Evolutionary conservation across 2,797 vertebrate genomes (phyloP), one percentile per base, ranked within the genome.

Genomic region (Urosaurus nigricauda): DNA sequence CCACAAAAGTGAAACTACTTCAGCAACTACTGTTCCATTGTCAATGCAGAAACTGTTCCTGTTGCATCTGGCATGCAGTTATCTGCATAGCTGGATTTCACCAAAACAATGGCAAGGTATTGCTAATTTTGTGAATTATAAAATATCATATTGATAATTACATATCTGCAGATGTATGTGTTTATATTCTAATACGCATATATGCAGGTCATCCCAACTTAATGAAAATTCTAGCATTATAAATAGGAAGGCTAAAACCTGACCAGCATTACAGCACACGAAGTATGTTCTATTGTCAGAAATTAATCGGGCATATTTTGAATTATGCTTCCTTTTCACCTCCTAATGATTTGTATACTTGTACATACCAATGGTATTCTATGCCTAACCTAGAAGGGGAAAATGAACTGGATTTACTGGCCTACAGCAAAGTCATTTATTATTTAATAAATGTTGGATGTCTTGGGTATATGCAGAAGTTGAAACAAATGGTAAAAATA

Each of bases 401-500:
- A 87, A 47, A 29, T 29, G 12, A 81, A 43, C 37, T 87, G 2
- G 37, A 0, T 89, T 85, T 91, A 56, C 81, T 32, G 85, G 58
- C 19, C 37, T 87, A 29, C 2, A 32, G 5, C 24, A 79, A 74
- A 87, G 13, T 5, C 5, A 1, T 86, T 92, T 75, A 26, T 2
- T n/a, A 75, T 63, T 79, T 86, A 68, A 35, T 68, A 90, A 7
- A 26, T 21, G 73, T 68, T 19, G 13, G 17, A 0, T 65, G 89
- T 90, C 17, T 74, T 75, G 70, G 4, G 60, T 0, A 79, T 26
- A 60, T 2, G 1, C n/a, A 13, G 51, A 90, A 90, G n/a, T 89
- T 93, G 56, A 91, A 51, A 81, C 32, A 90, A 75, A 32, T 75
- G 90, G 26, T 63, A 85, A 65, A 92, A 85, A n/a, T n/a, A 2